Evolutionary conservation across 2,113 vertebrate species (phyloP), one percentile per base, ranked within the genome.

Genomic region (Thamnaconus septentrionalis): DNA sequence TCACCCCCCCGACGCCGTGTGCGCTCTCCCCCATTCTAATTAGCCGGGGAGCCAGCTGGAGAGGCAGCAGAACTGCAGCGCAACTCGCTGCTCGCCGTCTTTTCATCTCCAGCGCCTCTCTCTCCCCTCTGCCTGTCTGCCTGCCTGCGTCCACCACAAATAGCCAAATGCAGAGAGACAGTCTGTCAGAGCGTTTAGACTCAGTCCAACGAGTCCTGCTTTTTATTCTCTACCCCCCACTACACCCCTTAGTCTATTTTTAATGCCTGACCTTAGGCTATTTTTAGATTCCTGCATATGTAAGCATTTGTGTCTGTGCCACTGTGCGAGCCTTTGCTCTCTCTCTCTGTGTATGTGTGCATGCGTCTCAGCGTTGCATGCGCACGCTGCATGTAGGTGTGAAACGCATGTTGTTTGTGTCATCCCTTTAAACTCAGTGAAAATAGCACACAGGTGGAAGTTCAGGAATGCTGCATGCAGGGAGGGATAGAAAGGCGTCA

Each of bases 221-320:
- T 81, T 84, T 89, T 81, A 86, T 87, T 83, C 61, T 31, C 18
- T 31, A 31, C 18, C 18, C 18, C 18, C 18, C 18, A 31, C 18
- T 31, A 31, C 18, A 31, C 18, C 77, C 10, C 47, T 80, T 53
- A 53, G 63, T 90, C 89, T 90, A 90, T 91, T 90, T 91, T 85
- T 88, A 83, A 81, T 71, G 66, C 50, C 65, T 76, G 73, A 83
- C 73, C 79, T 69, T 56, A 53, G 48, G 59, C 82, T 91, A 91
- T 91, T 90, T 90, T 86, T 90, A 88, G 87, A 81, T 66, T 72
- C 60, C 68, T 87, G 84, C 85, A 87, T 89, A 85, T 84, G 80
- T 69, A 82, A 81, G 87, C 74, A 49, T 85, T 85, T 82, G 73
- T 79, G 73, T 78, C 52, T 42, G 59, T 61, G 47, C 63, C 0